These are phyloP conservation scores for Todiramphus chloris DNA, from an alignment of 2,113 vertebrate genomes.

Conservation along the genomic window DNA sequence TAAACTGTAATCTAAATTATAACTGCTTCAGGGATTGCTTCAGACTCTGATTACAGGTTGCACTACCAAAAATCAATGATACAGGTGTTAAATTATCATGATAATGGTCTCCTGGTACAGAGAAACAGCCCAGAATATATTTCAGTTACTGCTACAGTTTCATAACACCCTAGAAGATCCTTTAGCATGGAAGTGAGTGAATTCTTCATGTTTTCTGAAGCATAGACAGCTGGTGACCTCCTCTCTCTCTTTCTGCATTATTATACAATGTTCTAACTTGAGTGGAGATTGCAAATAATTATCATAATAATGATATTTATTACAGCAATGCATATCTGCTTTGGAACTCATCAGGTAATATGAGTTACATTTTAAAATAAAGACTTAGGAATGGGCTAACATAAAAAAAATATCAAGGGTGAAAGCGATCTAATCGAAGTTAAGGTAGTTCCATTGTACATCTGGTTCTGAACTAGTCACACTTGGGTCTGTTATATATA, in stretches of 20 bases:
- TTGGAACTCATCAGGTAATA: conserved; percentile 1
- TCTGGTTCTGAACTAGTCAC: background rate
- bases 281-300: conserved; percentile 33
- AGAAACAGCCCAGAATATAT: conserved; percentile 34
- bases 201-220: conserved; percentile 24
- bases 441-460: background rate
- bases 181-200: background rate
- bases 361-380: conserved; percentile 35
- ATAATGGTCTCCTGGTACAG: conserved; percentile 49
- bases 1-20: conserved; percentile 72
- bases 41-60: conserved; percentile 69
- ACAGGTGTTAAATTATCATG: conserved; percentile 73
- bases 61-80: conserved; percentile 56
- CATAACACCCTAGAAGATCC: background rate
- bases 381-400: background rate
- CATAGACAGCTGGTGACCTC: background rate
- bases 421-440: background rate
- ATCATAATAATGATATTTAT: conserved; percentile 54
- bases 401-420: background rate
- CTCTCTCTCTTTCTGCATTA: background rate
- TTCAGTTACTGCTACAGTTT: conserved; percentile 36
- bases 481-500: background rate
- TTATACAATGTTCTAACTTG: background rate
- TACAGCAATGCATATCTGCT: background rate
- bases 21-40: conserved; percentile 62